Evolutionary conservation across 2,113 vertebrate species (phyloP).

Genomic region (Dromas ardeola): DNA sequence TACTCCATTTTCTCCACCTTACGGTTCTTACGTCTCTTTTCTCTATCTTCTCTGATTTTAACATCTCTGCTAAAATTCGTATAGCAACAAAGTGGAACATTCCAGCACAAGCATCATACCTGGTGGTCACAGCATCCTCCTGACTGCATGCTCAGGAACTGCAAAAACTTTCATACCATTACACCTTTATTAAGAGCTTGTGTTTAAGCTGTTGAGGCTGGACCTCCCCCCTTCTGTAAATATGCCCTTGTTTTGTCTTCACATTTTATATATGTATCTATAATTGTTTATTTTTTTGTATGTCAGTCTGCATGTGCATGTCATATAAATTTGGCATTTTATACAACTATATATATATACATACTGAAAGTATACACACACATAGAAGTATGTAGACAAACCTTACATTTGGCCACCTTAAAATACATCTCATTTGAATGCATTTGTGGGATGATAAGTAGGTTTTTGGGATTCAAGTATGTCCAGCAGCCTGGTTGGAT

Average conservation of each 20-base stretch:
- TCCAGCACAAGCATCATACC: neutral
- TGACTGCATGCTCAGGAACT: neutral
- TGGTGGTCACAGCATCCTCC: neutral
- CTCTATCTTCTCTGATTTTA: neutral
- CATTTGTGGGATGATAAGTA: neutral
- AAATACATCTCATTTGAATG: neutral
- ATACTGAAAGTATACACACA: neutral
- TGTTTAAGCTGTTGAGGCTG: neutral
- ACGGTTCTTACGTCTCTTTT: neutral
- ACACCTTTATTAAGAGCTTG: neutral
- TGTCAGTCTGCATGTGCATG: neutral
- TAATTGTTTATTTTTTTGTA: neutral
- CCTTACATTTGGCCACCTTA: neutral
- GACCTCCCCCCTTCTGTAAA: neutral
- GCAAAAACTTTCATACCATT: neutral
- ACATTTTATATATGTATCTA: neutral
- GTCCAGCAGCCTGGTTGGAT: neutral
- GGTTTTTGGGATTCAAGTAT: neutral
- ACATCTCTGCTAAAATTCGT: neutral
- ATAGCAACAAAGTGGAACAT: fast-evolving
- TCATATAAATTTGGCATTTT: neutral
- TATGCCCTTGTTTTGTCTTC: neutral
- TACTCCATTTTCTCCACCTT: neutral
- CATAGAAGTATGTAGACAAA: fast-evolving
- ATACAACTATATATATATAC: neutral